A percentile compares a stretch with the other conserved stretches of the same genome.
Evolutionary conservation across 2,113 vertebrate species (phyloP).

Genomic region (Erythrolamprus reginae): DNA sequence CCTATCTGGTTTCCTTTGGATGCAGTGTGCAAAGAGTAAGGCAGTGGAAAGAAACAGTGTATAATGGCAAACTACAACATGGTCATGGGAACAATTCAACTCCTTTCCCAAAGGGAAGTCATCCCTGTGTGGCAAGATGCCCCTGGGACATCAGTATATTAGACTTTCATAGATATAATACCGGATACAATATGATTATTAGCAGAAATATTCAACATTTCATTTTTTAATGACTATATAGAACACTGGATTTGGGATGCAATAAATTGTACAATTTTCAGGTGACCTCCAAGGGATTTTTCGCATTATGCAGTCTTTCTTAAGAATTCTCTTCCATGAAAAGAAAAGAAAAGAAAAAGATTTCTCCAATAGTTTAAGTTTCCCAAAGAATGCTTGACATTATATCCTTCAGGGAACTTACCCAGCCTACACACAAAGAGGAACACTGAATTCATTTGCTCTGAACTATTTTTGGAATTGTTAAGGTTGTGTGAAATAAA

Average conservation of each 20-base stretch:
- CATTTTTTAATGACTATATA: background rate
- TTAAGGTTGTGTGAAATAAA: conserved; percentile 30
- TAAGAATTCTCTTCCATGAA: background rate
- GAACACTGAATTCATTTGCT: conserved; percentile 6
- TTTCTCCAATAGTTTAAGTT: conserved; percentile 4
- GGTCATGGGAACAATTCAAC: background rate
- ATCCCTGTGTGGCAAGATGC: background rate
- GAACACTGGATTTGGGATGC: background rate
- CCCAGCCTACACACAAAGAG: conserved; percentile 27
- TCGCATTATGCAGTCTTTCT: background rate
- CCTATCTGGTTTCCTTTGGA: background rate
- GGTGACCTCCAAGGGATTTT: background rate
- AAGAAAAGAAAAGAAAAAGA: background rate
- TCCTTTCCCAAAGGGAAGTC: background rate
- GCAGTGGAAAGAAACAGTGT: background rate
- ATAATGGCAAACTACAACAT: background rate
- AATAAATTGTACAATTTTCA: background rate
- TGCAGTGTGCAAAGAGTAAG: background rate
- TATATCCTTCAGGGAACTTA: background rate
- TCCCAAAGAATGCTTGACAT: conserved; percentile 3
- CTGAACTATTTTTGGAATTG: conserved; percentile 15
- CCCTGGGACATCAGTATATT: background rate
- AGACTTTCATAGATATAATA: background rate
- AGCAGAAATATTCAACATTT: background rate
- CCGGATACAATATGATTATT: background rate